A percentile compares a stretch with the other conserved stretches of the same genome.
Evolutionary conservation across 2,113 vertebrate species (phyloP).

Genomic region (Catharus bicknelli): DNA sequence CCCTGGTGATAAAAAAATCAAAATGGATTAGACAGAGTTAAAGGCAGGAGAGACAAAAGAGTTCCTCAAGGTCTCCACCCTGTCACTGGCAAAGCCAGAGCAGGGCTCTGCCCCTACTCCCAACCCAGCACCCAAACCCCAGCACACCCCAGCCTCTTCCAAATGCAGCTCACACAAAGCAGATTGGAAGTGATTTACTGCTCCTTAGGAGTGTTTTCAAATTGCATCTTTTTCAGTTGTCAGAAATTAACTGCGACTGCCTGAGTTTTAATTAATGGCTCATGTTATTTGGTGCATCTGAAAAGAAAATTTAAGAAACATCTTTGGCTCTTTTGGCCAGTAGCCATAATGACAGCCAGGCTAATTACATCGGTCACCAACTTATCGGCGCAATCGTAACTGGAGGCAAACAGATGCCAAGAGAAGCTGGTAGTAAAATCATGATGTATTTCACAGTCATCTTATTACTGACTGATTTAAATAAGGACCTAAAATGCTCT

Average conservation of each 20-base stretch:
- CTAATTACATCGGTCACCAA: slow-evolving; percentile 51
- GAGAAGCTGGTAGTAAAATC: slow-evolving; percentile 60
- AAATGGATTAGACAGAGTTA: background rate
- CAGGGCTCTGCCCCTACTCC: background rate
- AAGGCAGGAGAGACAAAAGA: background rate
- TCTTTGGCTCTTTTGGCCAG: slow-evolving; percentile 44
- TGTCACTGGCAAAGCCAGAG: background rate
- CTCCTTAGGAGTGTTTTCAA: background rate
- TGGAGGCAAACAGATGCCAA: slow-evolving; percentile 46
- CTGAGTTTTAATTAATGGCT: slow-evolving; percentile 39
- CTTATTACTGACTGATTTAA: slow-evolving; percentile 56
- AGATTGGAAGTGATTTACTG: background rate
- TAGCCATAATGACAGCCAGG: slow-evolving; percentile 31
- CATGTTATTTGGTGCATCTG: background rate
- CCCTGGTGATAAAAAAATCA: background rate
- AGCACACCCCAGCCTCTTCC: background rate
- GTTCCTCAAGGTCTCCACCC: background rate
- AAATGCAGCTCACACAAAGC: background rate
- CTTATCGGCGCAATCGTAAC: slow-evolving; percentile 35
- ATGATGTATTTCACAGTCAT: slow-evolving; percentile 45
- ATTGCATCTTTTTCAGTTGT: background rate
- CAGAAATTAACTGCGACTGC: background rate
- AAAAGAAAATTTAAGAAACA: background rate
- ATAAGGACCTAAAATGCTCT: slow-evolving; percentile 16
- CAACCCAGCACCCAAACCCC: background rate